A percentile compares a stretch with the other conserved stretches of the same genome.
These are phyloP conservation scores for Lithobates pipiens DNA, from an alignment of 2,797 vertebrate species.

Conservation along the genomic window DNA sequence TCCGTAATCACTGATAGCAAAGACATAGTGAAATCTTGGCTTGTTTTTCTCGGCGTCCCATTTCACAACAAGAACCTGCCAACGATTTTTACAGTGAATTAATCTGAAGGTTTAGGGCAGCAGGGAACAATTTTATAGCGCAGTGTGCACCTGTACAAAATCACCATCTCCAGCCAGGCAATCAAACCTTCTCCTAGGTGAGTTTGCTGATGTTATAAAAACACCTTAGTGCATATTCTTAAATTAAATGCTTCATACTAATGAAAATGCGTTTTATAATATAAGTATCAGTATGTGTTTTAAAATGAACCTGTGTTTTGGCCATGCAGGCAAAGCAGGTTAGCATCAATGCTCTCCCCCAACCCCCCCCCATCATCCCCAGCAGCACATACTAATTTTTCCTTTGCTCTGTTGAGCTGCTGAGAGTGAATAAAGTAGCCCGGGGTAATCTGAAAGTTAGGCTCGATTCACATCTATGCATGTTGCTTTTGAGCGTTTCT, in stretches of 20 bases:
- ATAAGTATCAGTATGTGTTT: no score
- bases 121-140: slow-evolving; percentile 35
- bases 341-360: no score
- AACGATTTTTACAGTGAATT: slow-evolving; percentile 54
- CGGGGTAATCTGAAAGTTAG: no score
- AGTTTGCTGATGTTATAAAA: background rate
- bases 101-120: slow-evolving; percentile 38
- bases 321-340: no score
- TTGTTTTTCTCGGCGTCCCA: slow-evolving; percentile 30
- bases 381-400: no score
- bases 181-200: background rate
- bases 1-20: background rate
- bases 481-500: no score
- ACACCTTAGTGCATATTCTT: background rate
- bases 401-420: no score
- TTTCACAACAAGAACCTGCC: slow-evolving; percentile 39
- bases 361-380: no score
- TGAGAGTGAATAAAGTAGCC: no score
- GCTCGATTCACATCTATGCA: no score
- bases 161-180: slow-evolving; percentile 16
- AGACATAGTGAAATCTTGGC: slow-evolving; percentile 21
- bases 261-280: no score
- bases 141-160: slow-evolving; percentile 48
- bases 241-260: background rate
- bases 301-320: no score